Evolutionary conservation across 2,888 invertebrate genomes (phyloP).

Genomic region (Linnaemya vulpina): DNA sequence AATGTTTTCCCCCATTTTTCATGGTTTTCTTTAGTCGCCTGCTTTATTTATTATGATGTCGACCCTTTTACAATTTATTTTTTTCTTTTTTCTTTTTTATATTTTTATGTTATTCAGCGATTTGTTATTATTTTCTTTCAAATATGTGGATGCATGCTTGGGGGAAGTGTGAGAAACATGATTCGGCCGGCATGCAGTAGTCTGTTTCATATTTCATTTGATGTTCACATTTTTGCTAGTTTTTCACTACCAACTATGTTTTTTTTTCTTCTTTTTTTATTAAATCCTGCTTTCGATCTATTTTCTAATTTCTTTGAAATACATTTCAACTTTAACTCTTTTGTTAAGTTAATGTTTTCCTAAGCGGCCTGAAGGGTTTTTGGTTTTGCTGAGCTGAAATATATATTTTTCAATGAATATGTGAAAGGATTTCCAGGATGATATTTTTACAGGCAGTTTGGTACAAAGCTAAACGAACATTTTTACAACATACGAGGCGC

Average conservation of each 20-base stretch:
- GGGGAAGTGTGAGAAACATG: no score
- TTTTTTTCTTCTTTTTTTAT: no score
- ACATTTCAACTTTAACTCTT: background rate
- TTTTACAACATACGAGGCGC: no score
- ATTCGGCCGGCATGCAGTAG: no score
- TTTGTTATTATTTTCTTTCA: background rate
- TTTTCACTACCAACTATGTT: background rate
- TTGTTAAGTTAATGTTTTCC: background rate
- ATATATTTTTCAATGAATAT: no score
- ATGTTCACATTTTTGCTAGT: background rate
- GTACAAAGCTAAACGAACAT: no score
- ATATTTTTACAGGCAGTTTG: no score
- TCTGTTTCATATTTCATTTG: background rate
- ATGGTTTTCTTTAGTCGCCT: background rate
- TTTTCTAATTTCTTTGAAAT: background rate
- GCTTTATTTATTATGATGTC: background rate
- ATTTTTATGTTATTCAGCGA: background rate
- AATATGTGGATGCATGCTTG: background rate
- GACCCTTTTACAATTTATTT: background rate
- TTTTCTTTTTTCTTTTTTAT: no score
- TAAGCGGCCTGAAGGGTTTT: slow-evolving; percentile 12
- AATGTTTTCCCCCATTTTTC: background rate
- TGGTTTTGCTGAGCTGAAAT: background rate
- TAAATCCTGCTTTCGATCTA: background rate
- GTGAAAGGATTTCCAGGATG: no score